Evolutionary conservation across 2,888 invertebrate genomes (phyloP).

Genomic region (Ferrisia virgata): DNA sequence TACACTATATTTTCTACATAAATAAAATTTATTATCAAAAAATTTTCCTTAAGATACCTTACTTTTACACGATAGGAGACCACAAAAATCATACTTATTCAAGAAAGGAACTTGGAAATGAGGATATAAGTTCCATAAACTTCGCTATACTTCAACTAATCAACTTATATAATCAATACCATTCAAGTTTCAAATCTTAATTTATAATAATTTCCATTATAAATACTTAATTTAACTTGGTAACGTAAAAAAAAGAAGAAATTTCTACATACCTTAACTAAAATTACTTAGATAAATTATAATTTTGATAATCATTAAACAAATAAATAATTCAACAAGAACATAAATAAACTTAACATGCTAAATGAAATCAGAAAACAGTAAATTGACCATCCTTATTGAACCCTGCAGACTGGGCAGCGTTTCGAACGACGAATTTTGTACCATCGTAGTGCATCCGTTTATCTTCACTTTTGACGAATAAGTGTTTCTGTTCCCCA

Average conservation of each 20-base stretch:
- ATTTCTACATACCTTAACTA: not conserved
- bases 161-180: not conserved
- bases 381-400: slow-evolving; percentile 85
- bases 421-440: slow-evolving; percentile 84
- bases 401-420: slow-evolving; percentile 87
- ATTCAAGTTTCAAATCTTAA: not conserved
- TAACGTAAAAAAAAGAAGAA: not conserved
- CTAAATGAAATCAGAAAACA: slow-evolving; percentile 64
- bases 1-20: not conserved
- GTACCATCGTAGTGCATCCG: slow-evolving; percentile 87
- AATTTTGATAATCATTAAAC: not conserved
- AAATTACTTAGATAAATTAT: not conserved
- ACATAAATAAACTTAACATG: not conserved
- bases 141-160: not conserved
- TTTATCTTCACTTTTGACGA: slow-evolving; percentile 76
- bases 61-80: not conserved
- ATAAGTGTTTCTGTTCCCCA: slow-evolving; percentile 54
- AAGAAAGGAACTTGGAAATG: not conserved
- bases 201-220: not conserved
- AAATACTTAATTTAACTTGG: slow-evolving; percentile 6
- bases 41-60: slow-evolving; percentile 4
- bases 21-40: slow-evolving; percentile 6
- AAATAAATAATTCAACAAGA: not conserved
- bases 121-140: not conserved
- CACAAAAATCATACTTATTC: not conserved